Evolutionary conservation across 2,888 invertebrate genomes (phyloP), one percentile per base, ranked within the genome.

Genomic region (Elysia crispata): DNA sequence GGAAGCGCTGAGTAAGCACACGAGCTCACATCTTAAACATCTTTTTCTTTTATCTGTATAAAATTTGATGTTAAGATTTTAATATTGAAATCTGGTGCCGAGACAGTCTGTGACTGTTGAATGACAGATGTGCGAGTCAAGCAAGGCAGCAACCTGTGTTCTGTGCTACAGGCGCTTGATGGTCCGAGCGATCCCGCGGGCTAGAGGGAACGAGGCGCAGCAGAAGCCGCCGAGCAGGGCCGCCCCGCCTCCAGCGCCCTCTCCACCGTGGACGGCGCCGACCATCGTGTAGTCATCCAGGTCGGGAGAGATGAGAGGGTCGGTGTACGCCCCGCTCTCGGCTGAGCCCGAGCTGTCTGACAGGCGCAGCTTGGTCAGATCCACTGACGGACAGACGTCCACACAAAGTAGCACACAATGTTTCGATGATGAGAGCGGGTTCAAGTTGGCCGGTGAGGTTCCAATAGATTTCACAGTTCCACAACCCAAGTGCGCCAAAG

Each of bases 301-400:
- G 76, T 90, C 90, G 60, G 90, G 90, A 13, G 90, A 90, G 77
- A 88, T 88, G 30, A 88, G 80, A 11, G 86, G 85, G 69, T 89
- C 90, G 8, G 83, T 81, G 69, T 86, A 86, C 18, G 84, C 86
- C 50, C 86, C 85, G 20, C 87, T 86, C 76, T 82, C 85, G 11
- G 41, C 41, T 1, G 85, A 85, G 28, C 82, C 85, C 18, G 85
- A 85, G 75, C 86, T 86, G 77, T 87, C 88, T 57, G 87, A 89
- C 57, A 90, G 87, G 72, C 90, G 86, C 31, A 91, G 86, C 84
- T 91, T 91, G 83, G 89, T 87, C 72, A 91, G 84, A 84, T 91
- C 91, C 91, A 91, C 91, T 91, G 84, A 73, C 67, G 74, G 31
- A n/a, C n/a, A n/a, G n/a, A n/a, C n/a, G n/a, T n/a, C n/a, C n/a